Base-by-base conservation (phyloP, 2,888 invertebrate species). In the Acrocera orbiculus region DNA sequence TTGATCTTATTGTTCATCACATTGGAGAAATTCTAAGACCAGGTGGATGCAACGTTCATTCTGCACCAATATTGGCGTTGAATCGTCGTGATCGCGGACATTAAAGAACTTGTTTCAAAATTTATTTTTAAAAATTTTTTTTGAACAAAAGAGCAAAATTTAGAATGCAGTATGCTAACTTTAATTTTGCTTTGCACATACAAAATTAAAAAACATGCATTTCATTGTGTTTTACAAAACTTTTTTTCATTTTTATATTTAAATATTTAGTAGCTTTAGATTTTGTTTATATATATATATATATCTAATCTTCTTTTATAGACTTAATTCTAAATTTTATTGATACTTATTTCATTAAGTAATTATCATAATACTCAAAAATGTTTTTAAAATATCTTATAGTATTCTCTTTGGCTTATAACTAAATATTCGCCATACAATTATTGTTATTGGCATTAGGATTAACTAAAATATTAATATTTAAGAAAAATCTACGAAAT, bases 1-100 rank as follows among this genome's bases (percentile, higher is more conserved):
- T 96, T 68, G 90, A 93, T 69, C 75, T 98, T 64, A 95, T 98
- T 67, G 95, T 95, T 52, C 92, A 93, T 64, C 95, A 96, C 74
- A 93, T 96, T 66, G 80, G 90, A 75, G 95, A 95, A 67, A 79
- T 92, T 54, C 77, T 95, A 66, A 79, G 70, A 57, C 63, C 62
- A 49, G 63, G 63, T 56, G 53, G 62, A 60, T 51, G 56, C 53
- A 51, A 54, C 52, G 48, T 47, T 56, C 61, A 60, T 59, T 60
- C 59, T 55, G 56, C 61, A 61, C 61, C 61, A 58, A 54, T 56
- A 52, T 51, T 40, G 33, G 47, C 48, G 46, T 50, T 52, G 32
- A 38, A 39, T 30, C 42, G 38, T 31, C 34, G 41, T 32, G 42
- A 42, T 35, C 40, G 43, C 20, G 43, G 42, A 40, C 42, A 43